These are phyloP conservation scores for Cerceris rybyensis DNA, from an alignment of 2,888 invertebrate genomes.

Conservation along the genomic window DNA sequence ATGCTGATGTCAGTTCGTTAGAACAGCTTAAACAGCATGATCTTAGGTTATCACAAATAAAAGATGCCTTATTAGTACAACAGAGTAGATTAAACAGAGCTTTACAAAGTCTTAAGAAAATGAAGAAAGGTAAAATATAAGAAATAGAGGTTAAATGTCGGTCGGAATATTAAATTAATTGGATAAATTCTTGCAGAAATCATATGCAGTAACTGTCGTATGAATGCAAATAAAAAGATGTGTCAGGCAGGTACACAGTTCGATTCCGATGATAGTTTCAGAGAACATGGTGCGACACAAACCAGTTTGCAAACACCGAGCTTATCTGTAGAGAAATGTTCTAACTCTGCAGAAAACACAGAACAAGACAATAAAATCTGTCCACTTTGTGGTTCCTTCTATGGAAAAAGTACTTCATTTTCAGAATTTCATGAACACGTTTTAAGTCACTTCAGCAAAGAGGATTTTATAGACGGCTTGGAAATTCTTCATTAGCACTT, in stretches of 20 bases:
- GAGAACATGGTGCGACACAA: conserved; percentile 75
- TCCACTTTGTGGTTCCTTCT: conserved; percentile 89
- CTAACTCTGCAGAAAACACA: conserved; percentile 75
- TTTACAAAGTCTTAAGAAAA: conserved; percentile 80
- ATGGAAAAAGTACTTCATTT: conserved; percentile 84
- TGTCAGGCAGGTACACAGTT: conserved; percentile 77
- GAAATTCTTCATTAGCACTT: conserved; percentile 60
- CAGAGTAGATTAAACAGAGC: conserved; percentile 85
- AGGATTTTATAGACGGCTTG: conserved; percentile 73
- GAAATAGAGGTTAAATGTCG: neutral
- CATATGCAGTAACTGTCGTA: conserved; percentile 70
- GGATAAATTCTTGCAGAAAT: conserved; percentile 58
- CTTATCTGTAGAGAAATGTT: conserved; percentile 73
- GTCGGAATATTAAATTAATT: neutral
- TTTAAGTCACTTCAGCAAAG: conserved; percentile 88
- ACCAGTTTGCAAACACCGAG: conserved; percentile 70
- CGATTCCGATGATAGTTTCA: conserved; percentile 71
- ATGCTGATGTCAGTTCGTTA: conserved; percentile 85
- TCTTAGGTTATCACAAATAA: conserved; percentile 85
- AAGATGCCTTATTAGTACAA: conserved; percentile 85
- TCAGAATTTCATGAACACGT: conserved; percentile 89
- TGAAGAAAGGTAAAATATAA: conserved; percentile 76
- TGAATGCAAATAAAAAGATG: conserved; percentile 72
- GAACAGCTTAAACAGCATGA: conserved; percentile 87
- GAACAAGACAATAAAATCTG: conserved; percentile 85